These are phyloP conservation scores for Phoxinus phoxinus DNA, from an alignment of 2,113 vertebrate species.

Conservation along the genomic window DNA sequence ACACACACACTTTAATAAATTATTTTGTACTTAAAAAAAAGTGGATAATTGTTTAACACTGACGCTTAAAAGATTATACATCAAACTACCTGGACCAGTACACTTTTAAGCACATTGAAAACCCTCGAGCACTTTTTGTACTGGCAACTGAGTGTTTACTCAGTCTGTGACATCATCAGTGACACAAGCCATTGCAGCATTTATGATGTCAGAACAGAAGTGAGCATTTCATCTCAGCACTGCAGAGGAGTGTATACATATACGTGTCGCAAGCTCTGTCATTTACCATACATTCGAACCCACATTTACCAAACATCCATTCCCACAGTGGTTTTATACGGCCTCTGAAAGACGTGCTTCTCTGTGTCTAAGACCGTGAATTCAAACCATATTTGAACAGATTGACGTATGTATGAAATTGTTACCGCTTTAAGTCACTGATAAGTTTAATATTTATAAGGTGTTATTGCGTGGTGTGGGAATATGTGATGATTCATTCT, in stretches of 20 bases:
- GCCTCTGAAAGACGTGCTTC: not conserved
- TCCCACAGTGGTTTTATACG: not conserved
- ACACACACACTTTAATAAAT: too few relatives aligned
- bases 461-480: not conserved
- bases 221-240: not conserved
- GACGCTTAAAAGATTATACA: too few relatives aligned
- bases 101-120: not conserved
- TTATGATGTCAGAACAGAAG: conserved; percentile 12
- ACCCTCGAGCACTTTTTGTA: not conserved
- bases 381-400: not conserved
- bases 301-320: conserved; percentile 26
- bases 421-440: not conserved
- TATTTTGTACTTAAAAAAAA: too few relatives aligned
- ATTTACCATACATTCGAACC: conserved; percentile 44
- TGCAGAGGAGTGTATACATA: not conserved
- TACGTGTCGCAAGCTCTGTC: conserved; percentile 1
- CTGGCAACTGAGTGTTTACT: not conserved
- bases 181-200: not conserved
- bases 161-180: conserved; percentile 27
- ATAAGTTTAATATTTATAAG: not conserved
- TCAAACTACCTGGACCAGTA: not conserved
- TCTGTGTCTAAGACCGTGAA: not conserved
- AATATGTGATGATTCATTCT: conserved; percentile 4
- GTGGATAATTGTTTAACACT: too few relatives aligned
- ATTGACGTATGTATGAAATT: not conserved